Percentiles rank a stretch among this genome's conserved stretches.
Evolutionary conservation across 2,113 vertebrate species (phyloP).

Genomic region (Brachyistius frenatus): DNA sequence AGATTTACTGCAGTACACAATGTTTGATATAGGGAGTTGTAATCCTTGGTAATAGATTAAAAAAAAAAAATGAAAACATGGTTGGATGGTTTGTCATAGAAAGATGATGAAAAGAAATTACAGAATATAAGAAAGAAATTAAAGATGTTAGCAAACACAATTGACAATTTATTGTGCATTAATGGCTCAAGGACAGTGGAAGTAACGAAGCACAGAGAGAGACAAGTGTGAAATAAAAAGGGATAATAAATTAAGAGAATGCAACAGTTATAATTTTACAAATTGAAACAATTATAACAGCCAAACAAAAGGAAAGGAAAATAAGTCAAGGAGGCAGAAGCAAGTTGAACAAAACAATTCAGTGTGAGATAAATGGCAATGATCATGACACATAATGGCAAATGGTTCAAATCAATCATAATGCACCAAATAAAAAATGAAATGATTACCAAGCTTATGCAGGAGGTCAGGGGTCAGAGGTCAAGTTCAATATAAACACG

Average conservation of each 20-base stretch:
- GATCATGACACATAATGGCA: conserved; percentile 63
- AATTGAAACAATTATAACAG: conserved; percentile 43
- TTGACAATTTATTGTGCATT: conserved; percentile 52
- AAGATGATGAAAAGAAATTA: conserved; percentile 67
- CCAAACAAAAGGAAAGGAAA: conserved; percentile 24
- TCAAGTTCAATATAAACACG: conserved; percentile 99
- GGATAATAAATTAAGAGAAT: conserved; percentile 48
- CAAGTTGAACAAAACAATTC: conserved; percentile 26
- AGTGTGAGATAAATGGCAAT: conserved; percentile 40
- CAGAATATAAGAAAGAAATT: conserved; percentile 51
- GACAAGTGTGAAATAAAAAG: conserved; percentile 50
- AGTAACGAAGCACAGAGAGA: conserved; percentile 47
- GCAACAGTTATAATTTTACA: conserved; percentile 48
- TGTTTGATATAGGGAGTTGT: conserved; percentile 56
- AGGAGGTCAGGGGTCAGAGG: conserved; percentile 99
- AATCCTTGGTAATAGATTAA: conserved; percentile 68
- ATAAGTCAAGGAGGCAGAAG: conserved; percentile 27
- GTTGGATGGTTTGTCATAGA: conserved; percentile 58
- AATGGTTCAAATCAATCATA: conserved; percentile 84
- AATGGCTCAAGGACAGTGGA: conserved; percentile 64
- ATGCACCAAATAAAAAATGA: conserved; percentile 95
- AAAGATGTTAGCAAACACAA: conserved; percentile 49
- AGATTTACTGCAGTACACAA: conserved; percentile 61
- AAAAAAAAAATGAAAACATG: conserved; percentile 61
- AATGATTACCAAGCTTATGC: conserved; percentile 99